Base-by-base conservation (phyloP, 2,888 invertebrate species). In the Synergus gifuensis region DNA sequence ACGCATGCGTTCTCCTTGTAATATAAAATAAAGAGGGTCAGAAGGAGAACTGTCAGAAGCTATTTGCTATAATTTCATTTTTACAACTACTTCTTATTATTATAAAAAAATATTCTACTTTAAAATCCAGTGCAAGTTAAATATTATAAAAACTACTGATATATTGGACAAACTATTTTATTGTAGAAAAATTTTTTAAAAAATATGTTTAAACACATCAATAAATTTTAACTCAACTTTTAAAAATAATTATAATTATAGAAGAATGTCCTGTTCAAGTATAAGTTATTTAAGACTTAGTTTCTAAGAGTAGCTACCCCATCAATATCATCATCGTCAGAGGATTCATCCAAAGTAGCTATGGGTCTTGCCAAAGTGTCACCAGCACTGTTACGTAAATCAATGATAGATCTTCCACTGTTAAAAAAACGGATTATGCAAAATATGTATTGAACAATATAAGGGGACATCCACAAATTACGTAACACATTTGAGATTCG, bases 341-440 rank as follows among this genome's bases (percentile, higher is more conserved):
- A 54, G n/a, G 40, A 73, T 54, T n/a, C 73, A 18, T 54, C 73
- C 16, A 73, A 54, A 36, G 73, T 54, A 36, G 54, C n/a, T 54
- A 54, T 1, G n/a, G 73, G 73, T 40, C n/a, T 73, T 11, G 54
- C 54, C 12, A 73, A 16, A 8, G 49, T 11, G 11, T 11, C 9
- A 36, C 73, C 54, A 49, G 0, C n/a, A 9, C 16, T 40, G 11
- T 36, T 36, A 9, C 28, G 73, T 0, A 9, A 73, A 5, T 73
- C 28, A 58, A 73, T 73, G 4, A 73, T 16, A 22, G 73, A 54
- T 49, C 73, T 73, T 5, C 73, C 73, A n/a, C 73, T 73, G 36
- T 73, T 54, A 18, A 9, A 18, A 18, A 73, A 73, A 9, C 8
- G 18, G n/a, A 66, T 44, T 28, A 28, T 1, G 54, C n/a, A 11